These are phyloP conservation scores for Bos javanicus DNA, from an alignment of 2,113 vertebrate species.

Conservation along the genomic window DNA sequence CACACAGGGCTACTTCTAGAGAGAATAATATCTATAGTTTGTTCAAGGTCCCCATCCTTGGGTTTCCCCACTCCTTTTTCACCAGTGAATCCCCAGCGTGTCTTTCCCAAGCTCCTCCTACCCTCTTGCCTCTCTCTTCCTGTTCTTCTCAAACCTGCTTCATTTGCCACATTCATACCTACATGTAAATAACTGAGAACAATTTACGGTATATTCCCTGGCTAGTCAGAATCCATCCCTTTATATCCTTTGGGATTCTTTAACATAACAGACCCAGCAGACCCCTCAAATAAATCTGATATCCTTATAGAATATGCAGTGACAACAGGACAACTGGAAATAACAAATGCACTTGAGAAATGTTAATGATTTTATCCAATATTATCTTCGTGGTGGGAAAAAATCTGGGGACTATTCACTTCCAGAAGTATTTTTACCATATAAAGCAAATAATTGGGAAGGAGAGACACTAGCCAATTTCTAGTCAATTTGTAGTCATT, in stretches of 20 bases:
- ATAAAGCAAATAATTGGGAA: neutral
- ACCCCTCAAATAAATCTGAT: neutral
- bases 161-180: neutral
- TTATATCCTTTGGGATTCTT: neutral
- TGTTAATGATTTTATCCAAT: neutral
- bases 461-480: neutral
- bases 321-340: neutral
- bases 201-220: neutral
- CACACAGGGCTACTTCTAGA: neutral
- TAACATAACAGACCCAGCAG: neutral
- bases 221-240: neutral
- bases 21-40: neutral
- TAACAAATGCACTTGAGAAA: neutral
- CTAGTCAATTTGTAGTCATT: neutral
- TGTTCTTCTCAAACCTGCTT: neutral
- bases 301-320: neutral
- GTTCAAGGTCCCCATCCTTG: neutral
- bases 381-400: neutral
- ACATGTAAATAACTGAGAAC: neutral
- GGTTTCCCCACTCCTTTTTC: neutral
- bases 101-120: neutral
- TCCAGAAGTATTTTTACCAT: neutral
- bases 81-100: neutral
- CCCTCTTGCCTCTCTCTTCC: neutral
- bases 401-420: neutral